Evolutionary conservation across 2,113 vertebrate species (phyloP).

Genomic region (Tetraodon nigroviridis): DNA sequence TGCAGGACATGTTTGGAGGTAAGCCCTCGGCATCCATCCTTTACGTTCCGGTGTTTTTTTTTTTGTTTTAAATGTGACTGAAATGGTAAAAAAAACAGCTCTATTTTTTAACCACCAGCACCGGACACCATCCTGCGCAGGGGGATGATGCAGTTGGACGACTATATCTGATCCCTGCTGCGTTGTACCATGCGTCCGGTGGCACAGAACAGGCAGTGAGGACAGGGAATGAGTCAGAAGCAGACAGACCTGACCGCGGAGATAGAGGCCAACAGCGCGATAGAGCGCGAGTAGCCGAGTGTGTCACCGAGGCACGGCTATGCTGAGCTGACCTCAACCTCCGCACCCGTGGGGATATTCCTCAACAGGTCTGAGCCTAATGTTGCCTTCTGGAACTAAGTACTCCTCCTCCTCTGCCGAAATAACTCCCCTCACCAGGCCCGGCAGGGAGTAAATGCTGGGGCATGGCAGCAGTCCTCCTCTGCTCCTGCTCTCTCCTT

Average conservation of each 20-base stretch:
- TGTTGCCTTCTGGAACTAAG: conserved; percentile 59
- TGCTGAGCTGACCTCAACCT: conserved; percentile 48
- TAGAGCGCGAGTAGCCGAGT: conserved; percentile 43
- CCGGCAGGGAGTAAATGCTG: conserved; percentile 25
- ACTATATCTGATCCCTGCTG: conserved; percentile 54
- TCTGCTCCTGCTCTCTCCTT: conserved; percentile 22
- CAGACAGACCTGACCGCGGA: conserved; percentile 36
- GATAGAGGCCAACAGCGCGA: conserved; percentile 41
- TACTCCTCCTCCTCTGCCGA: conserved; percentile 36
- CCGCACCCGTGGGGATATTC: conserved; percentile 42
- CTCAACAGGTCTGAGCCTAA: conserved; percentile 57
- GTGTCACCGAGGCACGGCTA: conserved; percentile 46
- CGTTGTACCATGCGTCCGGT: conserved; percentile 42
- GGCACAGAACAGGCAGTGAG: conserved; percentile 57
- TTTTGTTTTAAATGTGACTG: conserved; percentile 32
- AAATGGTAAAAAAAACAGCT: conserved; percentile 24
- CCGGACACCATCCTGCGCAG: conserved; percentile 5
- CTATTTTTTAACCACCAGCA: conserved; percentile 6
- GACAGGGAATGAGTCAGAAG: conserved; percentile 54
- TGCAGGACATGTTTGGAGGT: too few relatives aligned
- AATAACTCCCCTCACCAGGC: conserved; percentile 43
- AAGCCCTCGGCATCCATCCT: background rate
- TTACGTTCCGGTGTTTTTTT: background rate
- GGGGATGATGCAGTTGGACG: conserved; percentile 54
- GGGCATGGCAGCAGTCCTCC: conserved; percentile 16